A percentile compares a stretch with the other conserved stretches of the same genome.
phyloP scores from a whole-genome alignment of 2,888 invertebrate genomes.

The Caenorhabditis macrosperma region DNA sequence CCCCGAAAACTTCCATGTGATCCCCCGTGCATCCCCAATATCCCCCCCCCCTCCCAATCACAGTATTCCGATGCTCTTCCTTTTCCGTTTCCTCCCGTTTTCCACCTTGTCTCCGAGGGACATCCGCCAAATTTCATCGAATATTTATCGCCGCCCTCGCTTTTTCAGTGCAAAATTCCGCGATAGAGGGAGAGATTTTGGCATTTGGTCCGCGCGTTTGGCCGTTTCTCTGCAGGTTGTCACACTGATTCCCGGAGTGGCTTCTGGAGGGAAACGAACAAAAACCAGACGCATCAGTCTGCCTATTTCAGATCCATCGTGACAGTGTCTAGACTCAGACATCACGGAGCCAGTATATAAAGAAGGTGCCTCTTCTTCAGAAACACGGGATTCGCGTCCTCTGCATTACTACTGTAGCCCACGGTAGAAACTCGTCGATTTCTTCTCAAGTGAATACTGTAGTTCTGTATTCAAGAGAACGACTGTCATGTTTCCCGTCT shows the following conservation, averaged over 20 bases:
- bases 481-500: too few relatives aligned
- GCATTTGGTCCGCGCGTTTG: neutral
- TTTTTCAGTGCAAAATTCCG: slow-evolving; percentile 9
- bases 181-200: neutral
- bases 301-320: neutral
- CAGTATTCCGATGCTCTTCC: neutral
- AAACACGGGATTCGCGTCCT: too few relatives aligned
- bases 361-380: too few relatives aligned
- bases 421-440: too few relatives aligned
- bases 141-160: slow-evolving; percentile 40
- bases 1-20: neutral
- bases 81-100: slow-evolving; percentile 6
- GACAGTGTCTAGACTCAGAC: slow-evolving; percentile 24
- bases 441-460: neutral
- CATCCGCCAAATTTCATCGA: slow-evolving; percentile 14
- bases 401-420: too few relatives aligned
- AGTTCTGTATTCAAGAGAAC: too few relatives aligned
- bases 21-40: neutral
- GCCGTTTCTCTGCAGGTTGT: neutral
- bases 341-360: neutral
- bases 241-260: neutral
- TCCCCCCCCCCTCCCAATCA: neutral
- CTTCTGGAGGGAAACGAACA: too few relatives aligned
- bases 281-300: neutral
- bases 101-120: too few relatives aligned